Evolutionary conservation across 1,140 invertebrate genomes (phyloP), one percentile per base, ranked within the genome.

Genomic region (Bathynomus jamesi): DNA sequence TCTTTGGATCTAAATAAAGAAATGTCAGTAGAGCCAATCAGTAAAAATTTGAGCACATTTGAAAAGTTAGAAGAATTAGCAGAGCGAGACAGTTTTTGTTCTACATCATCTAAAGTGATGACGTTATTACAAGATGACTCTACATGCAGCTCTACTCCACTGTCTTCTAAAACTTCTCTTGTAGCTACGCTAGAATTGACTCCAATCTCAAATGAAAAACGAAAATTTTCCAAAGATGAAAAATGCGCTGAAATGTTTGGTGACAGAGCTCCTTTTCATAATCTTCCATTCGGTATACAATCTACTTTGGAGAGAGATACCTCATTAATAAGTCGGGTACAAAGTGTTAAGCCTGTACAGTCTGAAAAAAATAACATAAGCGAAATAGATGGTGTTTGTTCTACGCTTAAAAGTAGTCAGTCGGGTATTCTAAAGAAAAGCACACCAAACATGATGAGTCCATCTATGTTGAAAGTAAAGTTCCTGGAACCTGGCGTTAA

Each of bases 31-130:
- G n/a, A n/a, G n/a, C n/a, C n/a, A n/a, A n/a, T n/a, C n/a, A n/a
- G n/a, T n/a, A n/a, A n/a, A n/a, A n/a, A n/a, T n/a, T n/a, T n/a
- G n/a, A n/a, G n/a, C n/a, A n/a, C n/a, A 78, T 91, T 91, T 84
- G 89, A 91, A 79, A 77, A 87, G 1, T 81, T 91, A 67, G 90
- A 91, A 81, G 85, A 88, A 78, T 87, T 87, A 79, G 87, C 87
- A 0, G 83, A 85, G 32, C 85, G 89, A 81, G 87, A 87, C 63
- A 90, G 89, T 80, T 90, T 90, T 75, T 87, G 85, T 81, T 88
- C 89, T 27, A 87, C 87, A 27, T 90, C 87, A 69, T 89, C 87
- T 69, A 85, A 87, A 32, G 85, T 88, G 62, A 80, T 83, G 67
- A 83, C 83, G 29, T 85, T 88, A 74, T 78, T 88, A 78, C 82